These are phyloP conservation scores for Pipra filicauda DNA, from an alignment of 2,113 vertebrate species.

Conservation along the genomic window DNA sequence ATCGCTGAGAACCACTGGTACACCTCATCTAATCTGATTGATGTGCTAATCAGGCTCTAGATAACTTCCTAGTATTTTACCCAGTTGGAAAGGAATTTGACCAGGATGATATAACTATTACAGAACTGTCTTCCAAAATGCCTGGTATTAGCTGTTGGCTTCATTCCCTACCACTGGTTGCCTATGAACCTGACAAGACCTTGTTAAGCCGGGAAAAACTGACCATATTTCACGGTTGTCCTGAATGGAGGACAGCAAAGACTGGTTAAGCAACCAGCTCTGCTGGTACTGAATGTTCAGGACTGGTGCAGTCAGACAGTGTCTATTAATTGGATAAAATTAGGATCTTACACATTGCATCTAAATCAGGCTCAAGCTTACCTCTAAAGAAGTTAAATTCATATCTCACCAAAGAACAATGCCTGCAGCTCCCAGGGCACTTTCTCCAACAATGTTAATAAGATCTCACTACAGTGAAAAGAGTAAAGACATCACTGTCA, in stretches of 20 bases:
- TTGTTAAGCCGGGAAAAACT: not conserved
- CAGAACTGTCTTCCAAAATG: not conserved
- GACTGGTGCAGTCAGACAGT: not conserved
- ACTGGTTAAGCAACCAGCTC: not conserved
- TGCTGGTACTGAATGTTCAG: not conserved
- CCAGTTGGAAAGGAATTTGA: not conserved
- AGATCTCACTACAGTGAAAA: constrained; percentile 76
- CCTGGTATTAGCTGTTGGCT: not conserved
- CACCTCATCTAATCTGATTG: not conserved
- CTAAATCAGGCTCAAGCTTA: constrained; percentile 52
- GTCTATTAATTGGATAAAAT: not conserved
- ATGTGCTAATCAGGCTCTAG: not conserved
- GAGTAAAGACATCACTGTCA: not conserved
- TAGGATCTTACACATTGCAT: not conserved
- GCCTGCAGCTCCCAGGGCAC: constrained; percentile 79
- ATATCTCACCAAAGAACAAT: constrained; percentile 81
- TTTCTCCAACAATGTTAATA: constrained; percentile 79
- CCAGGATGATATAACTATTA: not conserved
- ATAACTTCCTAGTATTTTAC: not conserved
- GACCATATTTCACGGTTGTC: not conserved
- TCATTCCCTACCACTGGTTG: not conserved
- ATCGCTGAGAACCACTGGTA: not conserved
- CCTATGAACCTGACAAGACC: not conserved
- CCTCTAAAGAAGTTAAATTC: constrained; percentile 79
- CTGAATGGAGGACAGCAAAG: not conserved